Evolutionary conservation across 2,888 invertebrate species (phyloP), one percentile per base, ranked within the genome.

Genomic region (Pimpla rufipes): DNA sequence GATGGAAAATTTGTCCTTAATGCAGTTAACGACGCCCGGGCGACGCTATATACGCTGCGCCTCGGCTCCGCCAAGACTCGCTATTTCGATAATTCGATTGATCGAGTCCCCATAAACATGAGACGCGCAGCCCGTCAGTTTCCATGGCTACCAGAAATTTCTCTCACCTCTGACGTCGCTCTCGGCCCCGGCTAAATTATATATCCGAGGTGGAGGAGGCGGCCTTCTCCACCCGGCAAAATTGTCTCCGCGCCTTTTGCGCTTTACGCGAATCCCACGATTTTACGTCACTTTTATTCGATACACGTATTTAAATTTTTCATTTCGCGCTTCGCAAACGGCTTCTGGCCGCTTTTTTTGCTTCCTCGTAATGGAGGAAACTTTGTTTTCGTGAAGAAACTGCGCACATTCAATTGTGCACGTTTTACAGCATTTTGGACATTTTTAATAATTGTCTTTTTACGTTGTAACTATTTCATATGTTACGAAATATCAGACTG

Each of bases 31-130:
- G 18, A 40, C 11, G 18, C 8, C 18, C n/a, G 47, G 16, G 59
- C 35, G 29, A 5, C n/a, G 37, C 16, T 62, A n/a, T n/a, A n/a
- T n/a, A n/a, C n/a, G 16, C 16, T 47, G 47, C 47, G 29, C 29
- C 29, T 29, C 29, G 29, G 29, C 29, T 29, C 10, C 55, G 11
- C 2, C 23, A 16, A 37, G 40, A 16, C 62, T 62, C 18, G 37
- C 62, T 18, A 3, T 62, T 62, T 62, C 62, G 62, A 62, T 62
- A 62, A 62, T 62, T 62, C 62, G 62, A 62, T 62, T 62, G 35
- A 62, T 62, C 62, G 62, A 62, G 62, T 62, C 16, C 16, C 62
- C 10, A 62, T 62, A 62, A 62, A 62, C 62, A 16, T 37, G 35
- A 1, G 29, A 16, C 47, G 47, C n/a, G 16, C 7, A n/a, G 29